Percentiles rank a stretch among this genome's conserved stretches.
Conservation (phyloP, 2,113 vertebrate species). For the Jacana jacana region DNA sequence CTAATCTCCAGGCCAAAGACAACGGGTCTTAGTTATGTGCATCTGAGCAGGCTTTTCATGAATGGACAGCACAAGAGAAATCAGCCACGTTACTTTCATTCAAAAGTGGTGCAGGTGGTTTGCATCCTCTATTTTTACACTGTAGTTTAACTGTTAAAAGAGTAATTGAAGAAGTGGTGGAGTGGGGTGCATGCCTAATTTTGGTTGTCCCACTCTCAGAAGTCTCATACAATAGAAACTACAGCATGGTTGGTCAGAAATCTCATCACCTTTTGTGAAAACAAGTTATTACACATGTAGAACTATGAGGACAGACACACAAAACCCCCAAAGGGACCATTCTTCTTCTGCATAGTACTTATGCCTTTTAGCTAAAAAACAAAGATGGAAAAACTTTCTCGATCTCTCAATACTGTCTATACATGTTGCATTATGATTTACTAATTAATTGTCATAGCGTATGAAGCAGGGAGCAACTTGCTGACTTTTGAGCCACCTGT, state of each 20-base stretch:
- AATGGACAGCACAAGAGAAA: background rate
- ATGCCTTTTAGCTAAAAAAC: background rate
- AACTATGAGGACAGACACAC: background rate
- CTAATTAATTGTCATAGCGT: background rate
- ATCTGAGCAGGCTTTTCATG: background rate
- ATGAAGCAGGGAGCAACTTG: background rate
- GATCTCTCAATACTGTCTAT: background rate
- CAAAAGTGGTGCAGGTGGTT: background rate
- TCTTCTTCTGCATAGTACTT: background rate
- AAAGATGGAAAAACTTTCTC: background rate
- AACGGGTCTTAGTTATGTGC: background rate
- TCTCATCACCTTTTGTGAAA: background rate
- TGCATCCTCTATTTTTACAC: background rate
- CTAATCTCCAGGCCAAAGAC: background rate
- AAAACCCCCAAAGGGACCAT: background rate
- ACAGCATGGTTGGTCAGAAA: background rate
- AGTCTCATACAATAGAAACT: background rate
- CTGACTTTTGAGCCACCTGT: background rate
- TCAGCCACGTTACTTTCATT: fast-evolving
- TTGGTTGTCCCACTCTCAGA: background rate
- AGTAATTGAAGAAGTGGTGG: background rate
- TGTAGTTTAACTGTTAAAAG: background rate
- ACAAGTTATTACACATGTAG: background rate
- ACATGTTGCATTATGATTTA: background rate
- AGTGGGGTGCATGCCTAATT: background rate